Base-by-base conservation (phyloP, 2,888 invertebrate genomes). In the Arge pagana region DNA sequence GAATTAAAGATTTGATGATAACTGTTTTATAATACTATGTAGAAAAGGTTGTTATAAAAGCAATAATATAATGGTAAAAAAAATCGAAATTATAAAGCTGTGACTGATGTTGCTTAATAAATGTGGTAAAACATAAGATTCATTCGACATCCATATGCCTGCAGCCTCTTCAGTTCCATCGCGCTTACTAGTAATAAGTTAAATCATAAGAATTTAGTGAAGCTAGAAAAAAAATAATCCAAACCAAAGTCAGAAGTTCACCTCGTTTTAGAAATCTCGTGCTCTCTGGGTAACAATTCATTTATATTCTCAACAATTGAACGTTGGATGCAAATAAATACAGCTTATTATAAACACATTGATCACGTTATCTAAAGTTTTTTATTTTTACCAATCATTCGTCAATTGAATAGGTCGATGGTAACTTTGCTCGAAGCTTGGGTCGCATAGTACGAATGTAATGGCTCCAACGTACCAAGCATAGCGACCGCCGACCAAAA, bases 371-470 rank as follows among this genome's bases (percentile, higher is more conserved):
- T 18, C 30, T 42, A 42, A 42, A 42, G n/a, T 24, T 39, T 39
- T 15, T 37, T 48, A 28, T 48, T 37, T 52, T 55, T 43, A 10
- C 50, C 49, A 56, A 56, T 39, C 48, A 40, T 50, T 55, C 52
- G 50, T 56, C 33, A 45, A 45, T 23, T 26, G 35, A 31, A 23
- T 35, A 45, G 59, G 43, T 56, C 50, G 57, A 48, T 49, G 62
- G 62, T 56, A 50, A 59, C 60, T 58, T 57, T 57, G 51, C 58
- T 59, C 57, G 54, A 57, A 55, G 59, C 57, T 55, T 56, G 60
- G 58, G 62, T 65, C 66, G 66, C 64, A 65, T 64, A 51, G 56
- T 64, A 61, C 60, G 51, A 58, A 57, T 55, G 60, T 62, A 62
- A 66, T 62, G 64, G 66, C 64, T 61, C 64, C 53, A 59, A 57